Evolutionary conservation across 2,888 invertebrate species (phyloP), one percentile per base, ranked within the genome.

Genomic region (Synanthedon formicaeformis): DNA sequence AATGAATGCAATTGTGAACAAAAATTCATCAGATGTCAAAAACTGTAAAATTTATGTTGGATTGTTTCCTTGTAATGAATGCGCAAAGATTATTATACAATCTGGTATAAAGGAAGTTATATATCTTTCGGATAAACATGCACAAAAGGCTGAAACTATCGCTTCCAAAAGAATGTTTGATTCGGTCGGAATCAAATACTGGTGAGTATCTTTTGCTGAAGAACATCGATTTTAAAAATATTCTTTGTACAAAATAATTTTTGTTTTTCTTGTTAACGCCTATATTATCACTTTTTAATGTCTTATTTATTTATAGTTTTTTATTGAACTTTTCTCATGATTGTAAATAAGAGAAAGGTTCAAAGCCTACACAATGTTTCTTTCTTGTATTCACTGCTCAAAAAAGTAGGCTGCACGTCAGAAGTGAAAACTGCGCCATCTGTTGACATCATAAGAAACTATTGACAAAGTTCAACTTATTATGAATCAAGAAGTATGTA

Each of bases 21-120:
- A 94, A 75, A 97, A 96, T 73, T 89, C 91, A 0, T 88, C 91
- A 0, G 92, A 94, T 81, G 88, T 97, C 0, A 91, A 91, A 61
- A 90, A 92, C 58, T 96, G 96, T 68, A 91, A 90, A 0, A 91
- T 99, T 0, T 99, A 96, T 71, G 95, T 97, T 0, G 94, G 93
- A 0, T 80, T 97, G 14, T 99, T 98, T 76, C 99, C 99, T 0
- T 99, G 99, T 77, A 98, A 98, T 71, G 98, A 98, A 78, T 99
- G 99, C 84, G 96, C 98, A 0, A 99, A 99, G 79, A 88, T 98
- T 40, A 96, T 99, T 40, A 96, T 99, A 62, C 99, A 99, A 71
- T 92, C 96, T 1, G 95, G 97, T 0, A 96, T 98, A 40, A 91
- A 80, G 51, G 90, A 92, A 69, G 90, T 96, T 2, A 77, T 93